Evolutionary conservation across 2,113 vertebrate genomes (phyloP).

Genomic region (Nesospiza acunhae): DNA sequence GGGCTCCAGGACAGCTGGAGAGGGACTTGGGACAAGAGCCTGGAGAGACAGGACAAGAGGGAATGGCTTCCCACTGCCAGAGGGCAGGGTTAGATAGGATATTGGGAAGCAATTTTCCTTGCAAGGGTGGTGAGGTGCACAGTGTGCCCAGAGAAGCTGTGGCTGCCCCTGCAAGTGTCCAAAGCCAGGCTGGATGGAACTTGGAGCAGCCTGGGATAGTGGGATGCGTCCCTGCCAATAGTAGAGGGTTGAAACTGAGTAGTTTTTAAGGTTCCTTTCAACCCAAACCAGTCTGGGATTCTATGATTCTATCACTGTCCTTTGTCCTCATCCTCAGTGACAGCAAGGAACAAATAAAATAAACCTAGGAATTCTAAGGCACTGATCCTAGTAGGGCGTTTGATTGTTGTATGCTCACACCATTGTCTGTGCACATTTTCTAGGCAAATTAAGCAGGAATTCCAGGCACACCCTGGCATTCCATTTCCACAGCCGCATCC

Average conservation of each 20-base stretch:
- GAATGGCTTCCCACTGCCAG: not conserved
- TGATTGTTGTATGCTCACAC: not conserved
- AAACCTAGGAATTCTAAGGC: not conserved
- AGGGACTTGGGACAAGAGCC: not conserved
- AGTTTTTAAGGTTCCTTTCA: not conserved
- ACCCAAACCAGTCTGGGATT: not conserved
- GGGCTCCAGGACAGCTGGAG: not conserved
- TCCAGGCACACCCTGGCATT: not conserved
- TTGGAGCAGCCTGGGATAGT: not conserved
- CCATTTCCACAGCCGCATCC: not conserved
- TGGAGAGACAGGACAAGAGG: not conserved
- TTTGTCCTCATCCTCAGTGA: not conserved
- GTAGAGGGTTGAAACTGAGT: not conserved
- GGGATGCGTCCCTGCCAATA: not conserved
- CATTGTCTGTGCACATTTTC: not conserved
- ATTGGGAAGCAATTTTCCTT: not conserved
- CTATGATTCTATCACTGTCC: not conserved
- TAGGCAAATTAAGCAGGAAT: not conserved
- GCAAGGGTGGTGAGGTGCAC: fast-evolving
- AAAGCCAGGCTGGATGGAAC: not conserved
- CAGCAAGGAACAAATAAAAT: not conserved
- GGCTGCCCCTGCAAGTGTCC: not conserved
- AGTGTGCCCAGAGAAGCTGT: not conserved
- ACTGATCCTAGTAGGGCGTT: not conserved
- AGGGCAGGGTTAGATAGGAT: not conserved